Evolutionary conservation across 2,113 vertebrate species (phyloP), one percentile per base, ranked within the genome.

Genomic region (Leucoraja erinaceus): DNA sequence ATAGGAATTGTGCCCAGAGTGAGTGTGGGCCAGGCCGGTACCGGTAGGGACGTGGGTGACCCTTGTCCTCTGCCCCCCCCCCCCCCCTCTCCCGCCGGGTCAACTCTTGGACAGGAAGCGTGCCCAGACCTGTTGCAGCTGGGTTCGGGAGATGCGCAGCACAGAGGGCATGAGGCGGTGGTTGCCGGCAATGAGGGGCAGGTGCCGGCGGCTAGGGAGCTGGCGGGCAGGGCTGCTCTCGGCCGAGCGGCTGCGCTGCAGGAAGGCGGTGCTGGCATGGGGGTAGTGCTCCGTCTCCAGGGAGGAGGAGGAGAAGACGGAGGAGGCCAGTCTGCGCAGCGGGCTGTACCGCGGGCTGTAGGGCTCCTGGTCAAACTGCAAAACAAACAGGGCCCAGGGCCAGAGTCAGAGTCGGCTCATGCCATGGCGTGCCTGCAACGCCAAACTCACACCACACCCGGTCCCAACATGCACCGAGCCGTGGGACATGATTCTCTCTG

Each of bases 221-320:
- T 96, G 96, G 94, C 98, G 98, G 94, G 99, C 97, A 0, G 98
- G 98, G 95, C 98, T 99, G 97, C 98, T 99, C 97, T 99, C 98
- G 20, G 98, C 98, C 0, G 98, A 99, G 96, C 98, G 98, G 97
- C 98, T 99, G 96, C 98, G 97, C 97, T 99, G 98, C 96, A 99
- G 98, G 97, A 99, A 98, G 96, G 97, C 97, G 95, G 96, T 96
- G 94, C 97, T 96, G 90, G 97, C 94, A 96, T 98, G 98, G 92
- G 98, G 98, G 94, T 99, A 99, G 94, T 98, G 98, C 96, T 99
- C 98, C 63, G 98, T 99, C 97, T 99, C 98, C 97, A 99, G 96
- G 93, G 98, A 98, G 95, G 98, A 98, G 95, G 98, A 99, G 95
- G 98, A 99, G 97, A 99, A 99, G 96, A 99, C 98, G 95, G 99